These are phyloP conservation scores for Drymodes brunneopygia DNA, from an alignment of 2,113 vertebrate genomes.

Conservation along the genomic window DNA sequence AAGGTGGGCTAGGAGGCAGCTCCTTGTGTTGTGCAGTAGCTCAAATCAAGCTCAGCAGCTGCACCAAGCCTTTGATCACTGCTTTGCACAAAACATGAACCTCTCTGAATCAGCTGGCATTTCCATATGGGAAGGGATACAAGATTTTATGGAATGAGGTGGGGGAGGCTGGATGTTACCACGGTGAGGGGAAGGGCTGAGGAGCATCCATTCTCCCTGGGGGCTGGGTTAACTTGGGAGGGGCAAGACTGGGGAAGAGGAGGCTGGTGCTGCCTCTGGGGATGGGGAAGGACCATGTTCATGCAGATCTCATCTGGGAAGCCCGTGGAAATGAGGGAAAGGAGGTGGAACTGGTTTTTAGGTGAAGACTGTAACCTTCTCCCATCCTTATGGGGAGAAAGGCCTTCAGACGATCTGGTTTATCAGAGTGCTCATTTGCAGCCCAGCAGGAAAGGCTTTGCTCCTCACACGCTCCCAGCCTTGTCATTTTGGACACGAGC, in stretches of 20 bases:
- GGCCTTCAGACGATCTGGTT: neutral
- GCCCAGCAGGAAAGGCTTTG: neutral
- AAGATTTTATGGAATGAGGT: neutral
- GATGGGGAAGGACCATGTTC: accelerated
- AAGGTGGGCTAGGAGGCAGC: neutral
- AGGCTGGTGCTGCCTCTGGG: neutral
- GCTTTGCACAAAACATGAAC: neutral
- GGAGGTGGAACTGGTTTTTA: neutral
- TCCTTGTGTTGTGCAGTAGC: neutral
- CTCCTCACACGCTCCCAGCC: neutral
- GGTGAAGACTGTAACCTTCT: neutral
- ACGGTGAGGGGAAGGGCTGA: neutral
- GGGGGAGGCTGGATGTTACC: neutral
- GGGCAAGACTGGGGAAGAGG: neutral
- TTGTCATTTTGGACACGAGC: neutral
- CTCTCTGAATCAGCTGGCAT: neutral
- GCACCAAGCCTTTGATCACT: neutral
- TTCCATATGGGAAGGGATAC: neutral
- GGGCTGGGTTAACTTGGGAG: neutral
- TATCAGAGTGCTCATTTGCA: neutral
- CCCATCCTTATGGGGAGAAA: neutral
- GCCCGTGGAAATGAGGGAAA: neutral
- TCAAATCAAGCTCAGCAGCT: neutral
- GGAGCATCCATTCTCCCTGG: neutral
- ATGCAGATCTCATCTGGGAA: neutral